phyloP scores from a whole-genome alignment of 2,797 vertebrate species.

The Notolepis coatsorum region DNA sequence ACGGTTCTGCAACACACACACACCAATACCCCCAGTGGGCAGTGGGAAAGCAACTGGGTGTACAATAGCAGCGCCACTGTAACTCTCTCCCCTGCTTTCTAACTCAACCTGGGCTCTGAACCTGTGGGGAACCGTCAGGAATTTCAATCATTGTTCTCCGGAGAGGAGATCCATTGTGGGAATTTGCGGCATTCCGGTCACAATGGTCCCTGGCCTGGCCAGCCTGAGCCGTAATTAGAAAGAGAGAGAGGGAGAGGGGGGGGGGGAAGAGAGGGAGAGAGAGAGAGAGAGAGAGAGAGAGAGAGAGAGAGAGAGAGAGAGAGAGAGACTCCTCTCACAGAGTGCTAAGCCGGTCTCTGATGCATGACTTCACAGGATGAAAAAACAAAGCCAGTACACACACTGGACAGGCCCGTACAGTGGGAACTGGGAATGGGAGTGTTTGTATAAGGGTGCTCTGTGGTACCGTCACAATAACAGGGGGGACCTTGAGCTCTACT shows the following conservation, averaged over 20 bases:
- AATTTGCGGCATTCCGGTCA: slow-evolving; percentile 72
- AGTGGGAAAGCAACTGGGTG: slow-evolving; percentile 70
- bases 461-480: too few relatives aligned
- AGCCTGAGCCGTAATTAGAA: slow-evolving; percentile 78
- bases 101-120: slow-evolving; percentile 67
- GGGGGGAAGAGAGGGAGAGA: neutral
- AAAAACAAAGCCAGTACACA: slow-evolving; percentile 60
- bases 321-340: slow-evolving; percentile 62
- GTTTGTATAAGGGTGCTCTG: too few relatives aligned
- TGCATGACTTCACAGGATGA: slow-evolving; percentile 77
- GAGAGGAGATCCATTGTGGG: slow-evolving; percentile 78
- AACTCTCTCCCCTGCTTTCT: slow-evolving; percentile 63
- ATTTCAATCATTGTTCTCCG: slow-evolving; percentile 82
- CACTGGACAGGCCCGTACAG: slow-evolving; percentile 38
- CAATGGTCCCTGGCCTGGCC: slow-evolving; percentile 71
- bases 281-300: neutral
- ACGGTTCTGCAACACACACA: slow-evolving; percentile 54
- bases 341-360: slow-evolving; percentile 71
- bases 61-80: slow-evolving; percentile 80
- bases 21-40: slow-evolving; percentile 56
- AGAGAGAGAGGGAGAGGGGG: neutral
- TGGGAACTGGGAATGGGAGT: slow-evolving; percentile 47
- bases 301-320: slow-evolving; percentile 21
- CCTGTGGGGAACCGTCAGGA: slow-evolving; percentile 76
- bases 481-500: too few relatives aligned